Percentiles rank a stretch among this genome's conserved stretches.
These are phyloP conservation scores for Cheilinus undulatus DNA, from an alignment of 2,113 vertebrate species.

Conservation along the genomic window DNA sequence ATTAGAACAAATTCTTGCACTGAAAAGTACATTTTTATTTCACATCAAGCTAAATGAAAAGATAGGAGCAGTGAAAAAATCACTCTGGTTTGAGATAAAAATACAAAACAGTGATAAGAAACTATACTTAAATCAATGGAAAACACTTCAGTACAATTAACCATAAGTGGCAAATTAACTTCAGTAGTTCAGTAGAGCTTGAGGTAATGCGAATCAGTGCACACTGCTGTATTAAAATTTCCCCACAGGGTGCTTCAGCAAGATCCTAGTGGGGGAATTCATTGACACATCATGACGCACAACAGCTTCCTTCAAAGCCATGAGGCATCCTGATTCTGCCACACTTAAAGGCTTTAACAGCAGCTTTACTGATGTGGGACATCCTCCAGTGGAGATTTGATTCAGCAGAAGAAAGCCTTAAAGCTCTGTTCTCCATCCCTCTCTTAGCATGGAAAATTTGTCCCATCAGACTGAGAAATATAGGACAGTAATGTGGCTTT, in stretches of 20 bases:
- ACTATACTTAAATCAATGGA: slow-evolving; percentile 22
- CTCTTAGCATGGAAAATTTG: slow-evolving; percentile 16
- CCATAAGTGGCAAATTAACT: slow-evolving; percentile 1
- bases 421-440: slow-evolving; percentile 35
- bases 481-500: neutral
- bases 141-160: slow-evolving; percentile 18
- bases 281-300: neutral
- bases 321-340: slow-evolving; percentile 4
- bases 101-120: slow-evolving; percentile 34
- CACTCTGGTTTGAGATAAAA: slow-evolving; percentile 26
- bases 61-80: slow-evolving; percentile 13
- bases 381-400: slow-evolving; percentile 8
- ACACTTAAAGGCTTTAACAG: slow-evolving; percentile 23
- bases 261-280: neutral
- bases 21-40: slow-evolving; percentile 46
- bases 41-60: slow-evolving; percentile 37
- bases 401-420: slow-evolving; percentile 5
- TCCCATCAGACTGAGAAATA: neutral
- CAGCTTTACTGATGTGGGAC: slow-evolving; percentile 10
- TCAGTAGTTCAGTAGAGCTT: slow-evolving; percentile 25
- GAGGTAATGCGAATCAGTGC: slow-evolving; percentile 16
- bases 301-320: neutral
- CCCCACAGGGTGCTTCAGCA: neutral
- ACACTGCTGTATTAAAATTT: neutral
- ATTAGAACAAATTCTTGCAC: neutral